These are phyloP conservation scores for Papilio dardanus DNA, from an alignment of 1,140 invertebrate species.

Conservation along the genomic window DNA sequence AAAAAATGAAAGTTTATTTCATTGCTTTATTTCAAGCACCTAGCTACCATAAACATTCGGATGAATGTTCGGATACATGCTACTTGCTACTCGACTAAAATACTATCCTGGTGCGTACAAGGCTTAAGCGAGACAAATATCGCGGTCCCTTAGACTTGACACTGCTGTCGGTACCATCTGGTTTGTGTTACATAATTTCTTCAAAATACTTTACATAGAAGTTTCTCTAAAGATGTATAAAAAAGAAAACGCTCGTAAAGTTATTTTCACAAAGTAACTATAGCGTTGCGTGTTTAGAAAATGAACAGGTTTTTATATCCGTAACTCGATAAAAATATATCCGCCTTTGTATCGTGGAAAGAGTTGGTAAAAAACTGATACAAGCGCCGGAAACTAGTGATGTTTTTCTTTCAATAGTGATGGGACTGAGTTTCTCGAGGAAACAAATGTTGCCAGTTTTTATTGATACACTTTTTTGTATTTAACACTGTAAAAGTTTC, in stretches of 20 bases:
- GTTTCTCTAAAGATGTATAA: neutral
- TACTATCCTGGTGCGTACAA: too few relatives aligned
- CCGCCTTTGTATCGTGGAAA: neutral
- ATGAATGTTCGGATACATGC: too few relatives aligned
- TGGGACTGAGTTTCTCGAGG: slow-evolving; percentile 9
- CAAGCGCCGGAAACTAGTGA: slow-evolving; percentile 26
- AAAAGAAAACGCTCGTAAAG: neutral
- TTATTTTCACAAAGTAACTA: neutral
- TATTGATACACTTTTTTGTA: neutral
- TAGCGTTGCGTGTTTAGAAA: slow-evolving; percentile 25
- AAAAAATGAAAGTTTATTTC: too few relatives aligned
- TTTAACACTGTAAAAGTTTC: neutral
- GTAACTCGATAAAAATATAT: neutral
- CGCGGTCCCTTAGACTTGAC: too few relatives aligned
- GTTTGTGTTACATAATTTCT: neutral
- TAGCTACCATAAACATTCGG: too few relatives aligned
- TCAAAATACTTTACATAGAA: neutral
- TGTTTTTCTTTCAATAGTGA: slow-evolving; percentile 28
- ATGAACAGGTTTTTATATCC: slow-evolving; percentile 29
- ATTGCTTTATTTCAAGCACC: too few relatives aligned
- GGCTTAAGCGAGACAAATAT: too few relatives aligned
- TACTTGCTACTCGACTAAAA: too few relatives aligned
- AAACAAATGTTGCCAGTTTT: slow-evolving; percentile 11
- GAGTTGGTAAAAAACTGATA: slow-evolving; percentile 5
- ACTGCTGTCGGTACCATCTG: neutral